Evolutionary conservation across 2,888 invertebrate species (phyloP).

Genomic region (Slavum lentiscoides): DNA sequence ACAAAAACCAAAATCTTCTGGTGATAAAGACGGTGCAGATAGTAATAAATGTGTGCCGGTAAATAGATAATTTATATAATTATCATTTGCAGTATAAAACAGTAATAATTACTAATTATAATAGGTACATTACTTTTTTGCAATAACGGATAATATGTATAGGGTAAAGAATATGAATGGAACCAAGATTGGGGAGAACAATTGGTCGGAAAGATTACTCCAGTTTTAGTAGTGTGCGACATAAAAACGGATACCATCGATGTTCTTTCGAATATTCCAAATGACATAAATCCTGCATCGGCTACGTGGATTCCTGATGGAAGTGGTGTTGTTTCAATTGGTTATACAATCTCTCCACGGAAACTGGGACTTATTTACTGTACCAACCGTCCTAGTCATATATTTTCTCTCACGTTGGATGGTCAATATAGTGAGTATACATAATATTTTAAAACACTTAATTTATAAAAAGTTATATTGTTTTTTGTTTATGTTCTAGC

Average conservation of each 20-base stretch:
- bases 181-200: slow-evolving; percentile 86
- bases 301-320: slow-evolving; percentile 63
- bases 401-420: slow-evolving; percentile 67
- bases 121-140: not conserved
- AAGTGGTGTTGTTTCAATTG: slow-evolving; percentile 70
- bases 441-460: too few species aligned
- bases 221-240: slow-evolving; percentile 72
- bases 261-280: slow-evolving; percentile 57
- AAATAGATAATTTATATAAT: not conserved
- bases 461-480: not conserved
- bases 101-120: not conserved
- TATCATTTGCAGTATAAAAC: not conserved
- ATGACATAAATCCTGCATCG: slow-evolving; percentile 61
- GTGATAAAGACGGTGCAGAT: slow-evolving; percentile 59
- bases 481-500: slow-evolving; percentile 60
- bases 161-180: slow-evolving; percentile 75
- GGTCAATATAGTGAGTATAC: slow-evolving; percentile 66
- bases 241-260: slow-evolving; percentile 64
- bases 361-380: slow-evolving; percentile 80
- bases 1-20: slow-evolving; percentile 62
- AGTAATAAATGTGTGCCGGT: not conserved
- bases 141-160: slow-evolving; percentile 55
- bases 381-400: slow-evolving; percentile 70
- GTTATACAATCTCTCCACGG: slow-evolving; percentile 71
- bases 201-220: slow-evolving; percentile 71